phyloP scores from a whole-genome alignment of 2,113 vertebrate species.

The Anser brachyrhynchus region DNA sequence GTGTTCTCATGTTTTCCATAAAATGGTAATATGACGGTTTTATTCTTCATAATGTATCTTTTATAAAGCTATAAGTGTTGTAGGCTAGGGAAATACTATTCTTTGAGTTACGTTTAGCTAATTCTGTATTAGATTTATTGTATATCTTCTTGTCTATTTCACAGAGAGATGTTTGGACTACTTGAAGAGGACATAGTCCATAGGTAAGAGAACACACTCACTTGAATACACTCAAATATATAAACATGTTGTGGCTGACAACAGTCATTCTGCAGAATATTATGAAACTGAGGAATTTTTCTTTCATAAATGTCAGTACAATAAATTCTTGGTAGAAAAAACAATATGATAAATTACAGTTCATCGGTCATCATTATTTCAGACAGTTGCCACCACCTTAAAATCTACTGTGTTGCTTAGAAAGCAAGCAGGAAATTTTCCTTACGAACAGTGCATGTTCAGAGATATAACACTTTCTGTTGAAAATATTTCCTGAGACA shows the following conservation, averaged over 20 bases:
- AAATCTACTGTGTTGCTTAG: not conserved
- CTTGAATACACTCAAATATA: not conserved
- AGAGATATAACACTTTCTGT: not conserved
- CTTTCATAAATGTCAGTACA: not conserved
- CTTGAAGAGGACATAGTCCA: not conserved
- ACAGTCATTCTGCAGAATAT: not conserved
- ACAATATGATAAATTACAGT: not conserved
- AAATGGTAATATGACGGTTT: not conserved
- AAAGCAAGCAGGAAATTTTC: not conserved
- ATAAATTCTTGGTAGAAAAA: not conserved
- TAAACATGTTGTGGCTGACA: not conserved
- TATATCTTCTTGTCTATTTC: not conserved
- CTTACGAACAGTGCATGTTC: not conserved
- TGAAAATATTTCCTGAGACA: not conserved
- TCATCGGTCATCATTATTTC: not conserved
- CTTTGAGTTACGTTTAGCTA: not conserved
- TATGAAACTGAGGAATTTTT: not conserved
- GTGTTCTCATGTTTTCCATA: not conserved
- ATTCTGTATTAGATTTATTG: not conserved
- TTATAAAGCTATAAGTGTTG: not conserved
- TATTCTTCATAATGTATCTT: not conserved
- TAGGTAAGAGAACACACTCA: not conserved
- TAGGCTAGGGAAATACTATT: not conserved
- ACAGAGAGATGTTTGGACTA: not conserved
- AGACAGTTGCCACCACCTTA: not conserved